Base-by-base conservation (phyloP, 2,888 invertebrate genomes). In the Adela reaumurella region DNA sequence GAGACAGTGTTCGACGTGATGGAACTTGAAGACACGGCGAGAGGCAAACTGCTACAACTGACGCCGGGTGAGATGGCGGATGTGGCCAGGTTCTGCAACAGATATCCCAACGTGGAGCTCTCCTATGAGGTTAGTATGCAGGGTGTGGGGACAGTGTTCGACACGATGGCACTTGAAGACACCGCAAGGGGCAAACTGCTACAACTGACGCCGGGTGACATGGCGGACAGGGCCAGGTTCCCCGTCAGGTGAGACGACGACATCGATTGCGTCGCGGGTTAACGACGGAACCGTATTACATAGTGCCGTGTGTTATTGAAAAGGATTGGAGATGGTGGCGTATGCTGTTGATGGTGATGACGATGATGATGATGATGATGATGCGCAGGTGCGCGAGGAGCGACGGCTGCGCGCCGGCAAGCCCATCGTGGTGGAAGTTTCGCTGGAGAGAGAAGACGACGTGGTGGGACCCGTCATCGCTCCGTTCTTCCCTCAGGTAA, bases 91-190 rank as follows among this genome's bases (percentile, higher is more conserved):
- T 99, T 99, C 83, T 99, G 98, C 69, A 99, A 99, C 78, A 83
- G 97, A 17, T 99, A 99, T 70, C 99, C 99, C 0, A 97, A 98
- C 67, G 98, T 99, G 54, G 98, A 99, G 64, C 85, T 98, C 64
- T 89, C 87, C 0, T 97, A 95, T 58, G 94, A 97, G 72, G 90
- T 98, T 19, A 50, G 43, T n/a, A n/a, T n/a, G n/a, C 65, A 76
- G 74, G 83, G 84, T 11, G 90, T 96, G 18, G 94, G 96, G 65
- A 94, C 94, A 0, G 92, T 97, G 17, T 97, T 97, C 72, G 96
- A 97, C 64, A 88, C 97, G 51, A 94, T 97, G 91, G 96, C 97
- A 65, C 74, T 97, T 58, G 96, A 97, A 61, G 97, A 97, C 66
- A 89, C 89, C 48, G 89, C 97, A 42, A 86, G 93, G 50, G 87